Conservation (phyloP, 2,113 vertebrate species). For the Sinosuthora webbiana region DNA sequence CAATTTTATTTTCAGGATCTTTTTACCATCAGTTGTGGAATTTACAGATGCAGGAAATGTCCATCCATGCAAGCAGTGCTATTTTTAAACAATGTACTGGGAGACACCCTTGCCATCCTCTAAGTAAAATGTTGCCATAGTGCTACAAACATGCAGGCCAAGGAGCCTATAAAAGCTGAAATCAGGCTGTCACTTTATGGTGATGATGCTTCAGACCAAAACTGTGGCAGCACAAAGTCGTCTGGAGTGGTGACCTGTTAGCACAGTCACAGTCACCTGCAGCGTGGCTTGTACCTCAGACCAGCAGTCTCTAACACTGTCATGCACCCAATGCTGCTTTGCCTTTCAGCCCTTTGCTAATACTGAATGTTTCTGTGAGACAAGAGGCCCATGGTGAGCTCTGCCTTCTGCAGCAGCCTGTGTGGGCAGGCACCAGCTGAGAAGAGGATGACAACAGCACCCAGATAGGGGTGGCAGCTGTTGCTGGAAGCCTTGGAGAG, state of each 20-base stretch:
- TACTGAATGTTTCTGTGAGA: not conserved
- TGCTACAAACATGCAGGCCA: not conserved
- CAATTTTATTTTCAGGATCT: not conserved
- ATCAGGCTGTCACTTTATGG: not conserved
- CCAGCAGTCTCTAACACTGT: not conserved
- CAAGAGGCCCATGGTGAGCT: not conserved
- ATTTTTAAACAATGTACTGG: not conserved
- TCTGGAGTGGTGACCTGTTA: not conserved
- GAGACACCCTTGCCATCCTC: not conserved
- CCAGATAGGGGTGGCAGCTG: not conserved
- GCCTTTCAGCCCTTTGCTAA: not conserved
- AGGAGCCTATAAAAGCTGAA: not conserved
- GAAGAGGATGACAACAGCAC: not conserved
- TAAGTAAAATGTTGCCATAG: not conserved
- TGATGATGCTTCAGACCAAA: not conserved
- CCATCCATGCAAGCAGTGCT: fast-evolving
- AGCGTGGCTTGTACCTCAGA: not conserved
- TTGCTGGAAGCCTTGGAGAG: not conserved
- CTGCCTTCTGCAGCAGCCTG: not conserved
- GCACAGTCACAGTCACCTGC: not conserved
- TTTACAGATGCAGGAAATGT: not conserved
- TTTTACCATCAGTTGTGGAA: not conserved
- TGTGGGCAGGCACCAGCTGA: not conserved
- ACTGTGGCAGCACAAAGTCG: not conserved
- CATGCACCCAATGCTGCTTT: not conserved